These are phyloP conservation scores for Bungarus multicinctus DNA, from an alignment of 2,113 vertebrate genomes.

Conservation along the genomic window DNA sequence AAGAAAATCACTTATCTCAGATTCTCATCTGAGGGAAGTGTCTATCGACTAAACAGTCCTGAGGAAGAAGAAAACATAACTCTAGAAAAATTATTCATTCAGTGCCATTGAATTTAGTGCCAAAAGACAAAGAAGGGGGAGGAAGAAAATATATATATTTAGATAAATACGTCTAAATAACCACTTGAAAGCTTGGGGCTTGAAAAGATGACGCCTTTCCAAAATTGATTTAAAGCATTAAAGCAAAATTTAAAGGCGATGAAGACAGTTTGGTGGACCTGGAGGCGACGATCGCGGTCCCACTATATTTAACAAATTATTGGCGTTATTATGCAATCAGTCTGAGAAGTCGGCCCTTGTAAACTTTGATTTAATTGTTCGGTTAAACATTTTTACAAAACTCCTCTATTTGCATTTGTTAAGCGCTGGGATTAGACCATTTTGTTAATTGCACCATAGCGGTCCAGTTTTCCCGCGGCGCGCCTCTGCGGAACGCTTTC, in stretches of 20 bases:
- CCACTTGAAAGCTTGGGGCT: slow-evolving; percentile 72
- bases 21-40: slow-evolving; percentile 39
- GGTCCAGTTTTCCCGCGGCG: slow-evolving; percentile 88
- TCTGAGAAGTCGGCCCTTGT: slow-evolving; percentile 85
- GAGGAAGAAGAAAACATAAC: slow-evolving; percentile 6
- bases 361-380: slow-evolving; percentile 98
- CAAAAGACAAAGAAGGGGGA: slow-evolving; percentile 56
- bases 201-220: slow-evolving; percentile 74
- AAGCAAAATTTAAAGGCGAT: slow-evolving; percentile 88
- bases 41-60: slow-evolving; percentile 46
- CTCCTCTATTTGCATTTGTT: slow-evolving; percentile 99
- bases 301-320: slow-evolving; percentile 90
- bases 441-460: slow-evolving; percentile 99
- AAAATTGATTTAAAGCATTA: slow-evolving; percentile 81
- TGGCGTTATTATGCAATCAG: slow-evolving; percentile 85
- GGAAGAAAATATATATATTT: slow-evolving; percentile 72
- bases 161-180: slow-evolving; percentile 80
- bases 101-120: slow-evolving; percentile 62
- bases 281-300: slow-evolving; percentile 68
- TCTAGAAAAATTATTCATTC: slow-evolving; percentile 22
- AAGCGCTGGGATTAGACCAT: slow-evolving; percentile 96
- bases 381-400: slow-evolving; percentile 99
- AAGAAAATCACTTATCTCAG: background rate
- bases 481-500: slow-evolving; percentile 91
- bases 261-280: slow-evolving; percentile 74